phyloP scores from a whole-genome alignment of 1,140 invertebrate species.

The Adelges cooleyi region DNA sequence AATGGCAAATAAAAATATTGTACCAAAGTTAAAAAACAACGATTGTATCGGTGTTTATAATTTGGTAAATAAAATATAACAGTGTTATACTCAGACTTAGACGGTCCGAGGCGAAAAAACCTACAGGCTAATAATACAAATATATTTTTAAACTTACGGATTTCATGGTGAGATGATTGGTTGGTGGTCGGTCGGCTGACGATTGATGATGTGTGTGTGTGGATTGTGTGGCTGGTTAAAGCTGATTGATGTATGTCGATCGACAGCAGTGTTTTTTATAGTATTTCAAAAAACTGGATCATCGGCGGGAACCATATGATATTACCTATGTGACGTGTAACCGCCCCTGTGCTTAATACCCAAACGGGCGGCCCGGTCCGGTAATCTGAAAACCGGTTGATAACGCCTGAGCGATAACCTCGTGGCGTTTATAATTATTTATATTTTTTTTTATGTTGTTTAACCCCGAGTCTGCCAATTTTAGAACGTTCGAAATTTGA shows the following conservation, averaged over 20 bases:
- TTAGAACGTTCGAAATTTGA: no score
- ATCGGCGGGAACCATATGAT: background rate
- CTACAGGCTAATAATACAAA: no score
- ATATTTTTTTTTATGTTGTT: no score
- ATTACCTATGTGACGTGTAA: background rate
- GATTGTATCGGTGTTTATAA: no score
- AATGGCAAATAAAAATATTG: no score
- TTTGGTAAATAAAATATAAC: no score
- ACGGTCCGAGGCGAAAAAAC: no score
- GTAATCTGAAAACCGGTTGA: conserved; percentile 7
- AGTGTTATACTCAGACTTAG: no score
- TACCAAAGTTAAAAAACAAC: no score
- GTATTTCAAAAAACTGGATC: conserved; percentile 8
- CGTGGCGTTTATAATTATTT: no score
- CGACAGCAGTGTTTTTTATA: background rate
- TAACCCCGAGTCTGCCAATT: no score
- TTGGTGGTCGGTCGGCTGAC: background rate
- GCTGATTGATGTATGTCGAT: conserved; percentile 3
- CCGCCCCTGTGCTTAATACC: conserved; percentile 22
- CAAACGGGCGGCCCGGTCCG: background rate
- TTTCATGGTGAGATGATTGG: conserved; percentile 6
- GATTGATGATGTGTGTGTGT: background rate
- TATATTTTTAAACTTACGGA: conserved; percentile 6
- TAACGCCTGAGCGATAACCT: no score
- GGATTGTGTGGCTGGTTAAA: background rate